Evolutionary conservation across 2,113 vertebrate species (phyloP).

Genomic region (Cepphus grylle): DNA sequence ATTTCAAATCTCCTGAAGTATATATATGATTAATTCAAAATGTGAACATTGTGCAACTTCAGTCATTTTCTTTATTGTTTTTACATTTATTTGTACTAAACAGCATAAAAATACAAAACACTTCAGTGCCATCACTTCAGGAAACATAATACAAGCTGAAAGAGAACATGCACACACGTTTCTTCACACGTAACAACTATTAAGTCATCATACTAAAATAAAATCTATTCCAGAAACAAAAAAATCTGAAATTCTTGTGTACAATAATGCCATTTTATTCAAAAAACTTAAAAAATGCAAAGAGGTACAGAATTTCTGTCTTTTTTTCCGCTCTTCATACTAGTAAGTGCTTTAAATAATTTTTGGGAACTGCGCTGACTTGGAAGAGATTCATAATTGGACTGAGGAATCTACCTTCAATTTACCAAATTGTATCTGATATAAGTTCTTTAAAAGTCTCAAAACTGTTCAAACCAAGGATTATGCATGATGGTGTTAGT

Average conservation of each 20-base stretch:
- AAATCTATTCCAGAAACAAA: background rate
- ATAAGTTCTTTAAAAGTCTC: background rate
- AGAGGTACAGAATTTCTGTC: background rate
- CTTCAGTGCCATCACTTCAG: background rate
- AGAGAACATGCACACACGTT: background rate
- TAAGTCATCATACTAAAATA: background rate
- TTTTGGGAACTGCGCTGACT: background rate
- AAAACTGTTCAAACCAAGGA: background rate
- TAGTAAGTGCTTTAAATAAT: background rate
- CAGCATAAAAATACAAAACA: background rate
- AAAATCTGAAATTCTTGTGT: background rate
- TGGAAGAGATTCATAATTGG: background rate
- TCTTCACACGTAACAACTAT: background rate
- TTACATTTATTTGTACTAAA: background rate
- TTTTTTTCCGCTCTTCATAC: background rate
- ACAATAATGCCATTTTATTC: background rate
- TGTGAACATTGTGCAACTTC: background rate
- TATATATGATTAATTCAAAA: background rate
- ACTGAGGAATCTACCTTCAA: background rate
- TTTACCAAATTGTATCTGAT: background rate
- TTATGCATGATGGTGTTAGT: background rate
- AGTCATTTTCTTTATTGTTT: background rate
- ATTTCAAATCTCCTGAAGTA: slow-evolving; percentile 23
- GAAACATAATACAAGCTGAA: background rate
- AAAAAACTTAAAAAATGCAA: background rate